A percentile compares a stretch with the other conserved stretches of the same genome.
These are phyloP conservation scores for Aporophyla nigra DNA, from an alignment of 2,888 invertebrate species.

Conservation along the genomic window DNA sequence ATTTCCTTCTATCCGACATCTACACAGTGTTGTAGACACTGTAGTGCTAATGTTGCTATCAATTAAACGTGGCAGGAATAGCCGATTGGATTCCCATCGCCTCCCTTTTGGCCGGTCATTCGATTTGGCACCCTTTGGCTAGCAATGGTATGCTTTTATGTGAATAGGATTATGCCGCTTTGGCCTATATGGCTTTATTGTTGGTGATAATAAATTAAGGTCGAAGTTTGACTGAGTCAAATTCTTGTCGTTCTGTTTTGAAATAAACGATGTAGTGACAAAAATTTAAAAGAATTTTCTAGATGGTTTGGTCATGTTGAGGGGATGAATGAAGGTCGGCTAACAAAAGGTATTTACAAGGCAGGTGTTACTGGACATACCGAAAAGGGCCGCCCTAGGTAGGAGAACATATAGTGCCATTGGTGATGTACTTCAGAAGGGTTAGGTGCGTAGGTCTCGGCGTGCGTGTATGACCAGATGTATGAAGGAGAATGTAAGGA, in stretches of 20 bases:
- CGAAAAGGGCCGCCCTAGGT: too few species aligned
- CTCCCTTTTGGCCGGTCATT: conserved; percentile 76
- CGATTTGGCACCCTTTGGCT: conserved; percentile 66
- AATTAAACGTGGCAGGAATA: conserved; percentile 84
- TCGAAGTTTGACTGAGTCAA: not conserved
- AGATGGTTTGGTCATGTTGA: too few species aligned
- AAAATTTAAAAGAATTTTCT: too few species aligned
- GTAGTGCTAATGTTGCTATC: conserved; percentile 82
- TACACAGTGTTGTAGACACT: conserved; percentile 49
- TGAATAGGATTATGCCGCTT: conserved; percentile 24
- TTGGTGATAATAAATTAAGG: not conserved
- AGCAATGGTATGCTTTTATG: conserved; percentile 24
- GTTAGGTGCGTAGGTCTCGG: too few species aligned
- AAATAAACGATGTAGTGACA: not conserved
- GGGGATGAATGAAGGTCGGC: too few species aligned
- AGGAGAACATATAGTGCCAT: too few species aligned
- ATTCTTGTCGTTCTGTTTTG: not conserved
- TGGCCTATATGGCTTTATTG: not conserved
- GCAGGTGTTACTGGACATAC: too few species aligned
- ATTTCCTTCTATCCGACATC: conserved; percentile 35
- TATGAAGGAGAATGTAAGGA: too few species aligned
- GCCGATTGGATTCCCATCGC: conserved; percentile 81
- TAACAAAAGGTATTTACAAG: too few species aligned
- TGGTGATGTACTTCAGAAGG: too few species aligned
- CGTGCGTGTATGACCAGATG: too few species aligned